Evolutionary conservation across 2,113 vertebrate genomes (phyloP), one percentile per base, ranked within the genome.

Genomic region (Willisornis vidua): DNA sequence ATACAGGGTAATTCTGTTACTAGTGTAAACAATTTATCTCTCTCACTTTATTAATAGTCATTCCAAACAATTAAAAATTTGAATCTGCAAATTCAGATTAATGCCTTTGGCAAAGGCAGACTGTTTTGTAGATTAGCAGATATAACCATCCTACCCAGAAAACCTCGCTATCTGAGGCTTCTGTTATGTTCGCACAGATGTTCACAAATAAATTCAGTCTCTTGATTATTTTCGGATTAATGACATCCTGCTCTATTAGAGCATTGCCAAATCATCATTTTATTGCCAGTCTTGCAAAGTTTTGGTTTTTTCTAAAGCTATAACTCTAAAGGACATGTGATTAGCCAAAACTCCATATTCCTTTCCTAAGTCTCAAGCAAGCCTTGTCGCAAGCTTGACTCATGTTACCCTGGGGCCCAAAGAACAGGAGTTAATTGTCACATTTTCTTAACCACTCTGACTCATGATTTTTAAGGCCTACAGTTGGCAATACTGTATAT

Each of bases 401-500:
- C 86, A 92, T 2, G 39, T 85, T 87, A 94, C 83, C 61, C 67
- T 48, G 87, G 57, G 90, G 35, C 68, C 54, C 67, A 83, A 86
- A 74, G 87, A 94, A 89, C 79, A 77, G 55, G 85, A 96, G 75
- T 67, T 92, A 92, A 81, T 90, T 62, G 82, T 89, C 93, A 89
- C 57, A 86, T 93, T 96, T 92, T 90, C 80, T 86, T 92, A 93
- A 93, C 91, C 73, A 93, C 41, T 96, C 83, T 97, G 96, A 97
- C 86, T 97, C 96, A 96, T 20, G 61, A 94, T 96, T 95, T 95
- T 80, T 90, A 92, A 96, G 94, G 92, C 88, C 85, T 95, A 52
- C 48, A 78, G 61, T 45, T 95, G 70, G 83, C 90, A 95, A 65
- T 76, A 79, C 65, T 73, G 61, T 89, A 92, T 75, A 95, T 90